Conservation (phyloP, 2,888 invertebrate genomes). For the Acanthosoma haemorrhoidale region DNA sequence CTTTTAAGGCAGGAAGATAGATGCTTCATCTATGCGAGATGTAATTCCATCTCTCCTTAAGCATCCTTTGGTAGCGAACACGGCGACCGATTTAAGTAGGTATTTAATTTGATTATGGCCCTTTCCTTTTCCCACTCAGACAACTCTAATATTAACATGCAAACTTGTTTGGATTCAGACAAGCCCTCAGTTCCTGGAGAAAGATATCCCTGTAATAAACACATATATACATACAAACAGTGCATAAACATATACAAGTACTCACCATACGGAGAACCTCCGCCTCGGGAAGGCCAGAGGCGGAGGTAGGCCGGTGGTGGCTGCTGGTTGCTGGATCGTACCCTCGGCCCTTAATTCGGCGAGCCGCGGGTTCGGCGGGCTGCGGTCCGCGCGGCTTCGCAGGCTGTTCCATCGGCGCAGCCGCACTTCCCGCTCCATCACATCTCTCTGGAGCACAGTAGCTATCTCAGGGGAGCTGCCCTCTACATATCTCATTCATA, state of each 20-base stretch:
- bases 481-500: too few species aligned
- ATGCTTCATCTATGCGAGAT: too few species aligned
- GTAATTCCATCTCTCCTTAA: too few species aligned
- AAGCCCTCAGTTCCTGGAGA: too few species aligned
- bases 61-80: too few species aligned
- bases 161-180: too few species aligned
- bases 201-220: too few species aligned
- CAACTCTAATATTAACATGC: too few species aligned
- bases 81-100: too few species aligned
- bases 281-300: slow-evolving; percentile 40
- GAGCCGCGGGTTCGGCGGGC: slow-evolving; percentile 33
- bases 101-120: too few species aligned
- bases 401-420: slow-evolving; percentile 52
- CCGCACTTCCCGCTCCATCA: slow-evolving; percentile 44
- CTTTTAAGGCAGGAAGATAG: too few species aligned
- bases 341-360: slow-evolving; percentile 31
- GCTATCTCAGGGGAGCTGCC: slow-evolving; percentile 46
- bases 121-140: too few species aligned
- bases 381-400: slow-evolving; percentile 40
- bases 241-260: background rate
- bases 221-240: background rate
- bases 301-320: slow-evolving; percentile 35
- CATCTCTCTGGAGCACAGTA: slow-evolving; percentile 43
- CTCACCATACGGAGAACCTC: slow-evolving; percentile 51
- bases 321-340: slow-evolving; percentile 14